Evolutionary conservation across 2,113 vertebrate genomes (phyloP).

Genomic region (Lanius ludovicianus): DNA sequence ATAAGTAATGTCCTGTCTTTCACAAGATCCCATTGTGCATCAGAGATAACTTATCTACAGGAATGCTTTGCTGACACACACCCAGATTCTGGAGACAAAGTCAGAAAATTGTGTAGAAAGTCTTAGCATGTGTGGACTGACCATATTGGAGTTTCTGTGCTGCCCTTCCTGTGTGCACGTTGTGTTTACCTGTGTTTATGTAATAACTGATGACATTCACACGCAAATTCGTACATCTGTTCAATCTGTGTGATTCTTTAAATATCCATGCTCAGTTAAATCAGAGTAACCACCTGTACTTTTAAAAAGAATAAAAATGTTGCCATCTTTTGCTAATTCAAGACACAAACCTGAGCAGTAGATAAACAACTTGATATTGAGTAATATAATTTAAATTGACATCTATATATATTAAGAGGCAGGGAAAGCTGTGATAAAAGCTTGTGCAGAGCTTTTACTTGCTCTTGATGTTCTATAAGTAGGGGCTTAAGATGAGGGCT

Average conservation of each 20-base stretch:
- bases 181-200: not conserved
- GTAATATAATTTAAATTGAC: not conserved
- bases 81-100: not conserved
- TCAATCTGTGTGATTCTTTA: not conserved
- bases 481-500: not conserved
- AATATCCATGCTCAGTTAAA: not conserved
- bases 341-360: not conserved
- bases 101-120: not conserved
- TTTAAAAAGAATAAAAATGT: not conserved
- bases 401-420: not conserved
- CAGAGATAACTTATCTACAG: not conserved
- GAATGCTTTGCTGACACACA: not conserved
- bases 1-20: not conserved
- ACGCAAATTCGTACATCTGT: not conserved
- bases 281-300: not conserved
- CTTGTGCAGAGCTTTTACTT: slow-evolving; percentile 1
- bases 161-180: not conserved
- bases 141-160: not conserved
- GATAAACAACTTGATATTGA: not conserved
- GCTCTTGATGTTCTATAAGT: slow-evolving; percentile 35
- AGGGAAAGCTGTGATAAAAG: slow-evolving; percentile 17
- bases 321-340: not conserved
- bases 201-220: not conserved
- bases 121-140: not conserved
- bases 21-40: not conserved